Percentiles rank a stretch among this genome's conserved stretches.
phyloP scores from a whole-genome alignment of 2,888 invertebrate genomes.

The Yponomeuta sedellus region DNA sequence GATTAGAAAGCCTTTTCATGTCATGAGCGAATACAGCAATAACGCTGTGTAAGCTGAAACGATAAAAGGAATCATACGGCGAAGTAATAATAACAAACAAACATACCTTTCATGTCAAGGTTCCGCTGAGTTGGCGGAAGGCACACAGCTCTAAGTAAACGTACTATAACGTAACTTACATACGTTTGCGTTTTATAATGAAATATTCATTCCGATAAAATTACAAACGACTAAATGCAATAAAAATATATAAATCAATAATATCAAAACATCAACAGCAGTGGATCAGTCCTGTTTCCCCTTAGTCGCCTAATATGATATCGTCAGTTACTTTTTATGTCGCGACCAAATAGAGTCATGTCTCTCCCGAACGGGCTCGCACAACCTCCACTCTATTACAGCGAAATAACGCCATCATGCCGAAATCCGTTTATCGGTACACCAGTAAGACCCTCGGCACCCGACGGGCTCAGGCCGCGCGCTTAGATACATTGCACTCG shows the following conservation, averaged over 20 bases:
- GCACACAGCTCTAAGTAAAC: not conserved
- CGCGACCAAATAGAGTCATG: constrained; percentile 63
- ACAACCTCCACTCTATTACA: constrained; percentile 64
- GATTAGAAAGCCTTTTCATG: constrained; percentile 5
- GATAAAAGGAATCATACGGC: constrained; percentile 1
- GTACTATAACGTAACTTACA: not conserved
- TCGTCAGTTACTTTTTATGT: constrained; percentile 65
- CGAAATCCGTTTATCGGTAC: constrained; percentile 65
- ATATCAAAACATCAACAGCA: not conserved
- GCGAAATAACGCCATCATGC: constrained; percentile 52
- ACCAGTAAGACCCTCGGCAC: constrained; percentile 36
- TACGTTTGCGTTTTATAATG: not conserved
- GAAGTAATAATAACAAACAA: constrained; percentile 1
- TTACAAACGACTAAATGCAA: not conserved
- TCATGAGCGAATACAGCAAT: not conserved
- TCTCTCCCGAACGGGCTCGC: constrained; percentile 49
- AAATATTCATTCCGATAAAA: not conserved
- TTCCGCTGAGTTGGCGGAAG: constrained; percentile 8
- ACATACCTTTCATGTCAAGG: constrained; percentile 6
- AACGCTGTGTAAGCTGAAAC: constrained; percentile 2
- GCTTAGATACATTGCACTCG: constrained; percentile 53
- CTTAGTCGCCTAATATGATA: constrained; percentile 56
- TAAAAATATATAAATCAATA: constrained; percentile 1
- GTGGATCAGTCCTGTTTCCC: constrained; percentile 26
- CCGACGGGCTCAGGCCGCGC: constrained; percentile 36